A percentile compares a stretch with the other conserved stretches of the same genome.
These are phyloP conservation scores for Danio albolineatus DNA, from an alignment of 2,797 vertebrate genomes.

Conservation along the genomic window DNA sequence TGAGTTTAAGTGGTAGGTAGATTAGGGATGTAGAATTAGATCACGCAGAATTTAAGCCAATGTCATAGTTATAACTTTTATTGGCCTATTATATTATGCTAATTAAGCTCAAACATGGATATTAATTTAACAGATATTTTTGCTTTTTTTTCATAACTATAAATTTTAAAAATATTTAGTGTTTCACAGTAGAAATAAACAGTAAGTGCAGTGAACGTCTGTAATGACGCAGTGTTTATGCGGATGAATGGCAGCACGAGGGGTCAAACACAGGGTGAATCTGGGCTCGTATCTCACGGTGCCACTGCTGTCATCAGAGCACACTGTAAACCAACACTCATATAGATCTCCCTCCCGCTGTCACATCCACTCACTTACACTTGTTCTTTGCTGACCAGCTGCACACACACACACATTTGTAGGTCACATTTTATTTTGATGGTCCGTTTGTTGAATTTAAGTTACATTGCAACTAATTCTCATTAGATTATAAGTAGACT, in stretches of 20 bases:
- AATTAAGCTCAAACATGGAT: too few species aligned
- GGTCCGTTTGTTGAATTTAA: too few species aligned
- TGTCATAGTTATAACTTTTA: too few species aligned
- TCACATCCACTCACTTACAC: slow-evolving; percentile 40
- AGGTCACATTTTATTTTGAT: slow-evolving; percentile 1
- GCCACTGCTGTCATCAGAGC: slow-evolving; percentile 16
- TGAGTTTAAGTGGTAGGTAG: too few species aligned
- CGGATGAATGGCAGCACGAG: slow-evolving; percentile 19
- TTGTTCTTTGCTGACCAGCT: slow-evolving; percentile 36
- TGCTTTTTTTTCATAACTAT: too few species aligned
- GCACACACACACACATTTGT: neutral
- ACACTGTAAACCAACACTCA: slow-evolving; percentile 33
- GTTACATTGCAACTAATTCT: too few species aligned
- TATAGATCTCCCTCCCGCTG: neutral
- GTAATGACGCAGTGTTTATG: slow-evolving; percentile 29
- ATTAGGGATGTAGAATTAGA: too few species aligned
- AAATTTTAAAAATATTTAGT: too few species aligned
- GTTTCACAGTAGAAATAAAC: neutral
- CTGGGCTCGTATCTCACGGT: slow-evolving; percentile 10
- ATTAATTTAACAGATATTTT: too few species aligned
- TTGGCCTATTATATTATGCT: too few species aligned
- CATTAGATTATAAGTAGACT: too few species aligned
- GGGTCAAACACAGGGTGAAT: slow-evolving; percentile 32
- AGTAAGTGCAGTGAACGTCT: neutral
- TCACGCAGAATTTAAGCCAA: too few species aligned